Conservation (phyloP, 2,113 vertebrate species). For the Indri indri region DNA sequence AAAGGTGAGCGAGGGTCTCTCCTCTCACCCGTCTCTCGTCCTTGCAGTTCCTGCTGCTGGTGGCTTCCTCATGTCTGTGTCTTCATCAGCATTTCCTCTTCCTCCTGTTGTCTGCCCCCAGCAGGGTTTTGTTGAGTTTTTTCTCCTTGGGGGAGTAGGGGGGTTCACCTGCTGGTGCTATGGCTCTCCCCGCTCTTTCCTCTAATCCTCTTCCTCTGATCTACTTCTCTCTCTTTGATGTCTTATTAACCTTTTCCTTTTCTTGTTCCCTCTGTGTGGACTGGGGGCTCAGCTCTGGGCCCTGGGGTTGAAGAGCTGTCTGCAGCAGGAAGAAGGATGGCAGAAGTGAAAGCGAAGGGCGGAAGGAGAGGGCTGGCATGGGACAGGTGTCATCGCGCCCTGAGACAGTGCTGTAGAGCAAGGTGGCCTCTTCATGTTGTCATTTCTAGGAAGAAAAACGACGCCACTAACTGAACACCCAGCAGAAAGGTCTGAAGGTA, state of each 20-base stretch:
- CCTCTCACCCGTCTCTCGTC: background rate
- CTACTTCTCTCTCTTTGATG: background rate
- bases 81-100: background rate
- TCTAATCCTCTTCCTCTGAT: background rate
- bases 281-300: background rate
- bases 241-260: background rate
- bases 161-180: background rate
- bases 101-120: background rate
- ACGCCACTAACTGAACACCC: background rate
- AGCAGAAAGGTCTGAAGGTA: background rate
- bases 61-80: background rate
- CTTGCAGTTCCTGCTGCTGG: background rate
- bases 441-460: background rate
- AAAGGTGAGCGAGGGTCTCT: background rate
- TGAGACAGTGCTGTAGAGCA: background rate
- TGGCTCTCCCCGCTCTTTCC: background rate
- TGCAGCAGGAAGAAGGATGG: background rate
- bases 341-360: background rate
- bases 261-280: background rate
- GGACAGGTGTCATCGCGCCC: fast-evolving
- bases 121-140: background rate
- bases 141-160: too few relatives aligned
- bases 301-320: background rate
- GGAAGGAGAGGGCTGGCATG: background rate
- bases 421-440: background rate